Evolutionary conservation across 2,888 invertebrate species (phyloP).

Genomic region (Eumacrocentrus americanus): DNA sequence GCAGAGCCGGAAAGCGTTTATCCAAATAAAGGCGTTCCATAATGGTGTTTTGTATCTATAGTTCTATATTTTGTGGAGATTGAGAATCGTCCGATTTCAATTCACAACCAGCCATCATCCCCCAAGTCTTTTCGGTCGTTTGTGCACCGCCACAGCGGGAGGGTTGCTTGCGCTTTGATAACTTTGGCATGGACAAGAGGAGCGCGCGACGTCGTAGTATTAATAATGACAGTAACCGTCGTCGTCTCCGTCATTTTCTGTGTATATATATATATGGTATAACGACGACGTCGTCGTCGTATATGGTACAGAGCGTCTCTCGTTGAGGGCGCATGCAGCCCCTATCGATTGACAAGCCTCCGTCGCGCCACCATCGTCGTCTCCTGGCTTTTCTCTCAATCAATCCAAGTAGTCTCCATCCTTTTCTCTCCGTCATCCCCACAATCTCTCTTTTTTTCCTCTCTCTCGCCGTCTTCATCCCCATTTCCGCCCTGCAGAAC

Average conservation of each 20-base stretch:
- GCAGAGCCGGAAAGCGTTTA: not conserved
- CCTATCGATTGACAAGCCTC: slow-evolving; percentile 52
- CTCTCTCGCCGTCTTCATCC: slow-evolving; percentile 5
- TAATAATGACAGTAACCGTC: slow-evolving; percentile 28
- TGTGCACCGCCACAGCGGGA: not conserved
- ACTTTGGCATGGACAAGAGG: not conserved
- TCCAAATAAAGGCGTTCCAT: not conserved
- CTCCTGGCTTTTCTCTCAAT: slow-evolving; percentile 51
- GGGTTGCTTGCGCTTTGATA: not conserved
- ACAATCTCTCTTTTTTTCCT: not conserved
- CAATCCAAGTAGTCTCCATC: slow-evolving; percentile 36
- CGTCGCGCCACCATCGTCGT: slow-evolving; percentile 34
- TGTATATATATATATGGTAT: too few species aligned
- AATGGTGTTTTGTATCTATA: not conserved
- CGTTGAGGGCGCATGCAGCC: slow-evolving; percentile 49
- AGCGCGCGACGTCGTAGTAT: not conserved
- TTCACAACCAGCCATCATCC: not conserved
- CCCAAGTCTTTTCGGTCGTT: not conserved
- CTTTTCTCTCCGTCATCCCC: slow-evolving; percentile 4
- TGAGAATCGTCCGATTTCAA: not conserved
- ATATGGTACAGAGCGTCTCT: slow-evolving; percentile 38
- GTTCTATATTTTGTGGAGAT: not conserved
- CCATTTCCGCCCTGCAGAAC: slow-evolving; percentile 15
- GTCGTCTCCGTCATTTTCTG: too few species aligned
- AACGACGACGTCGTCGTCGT: not conserved